Evolutionary conservation across 2,888 invertebrate genomes (phyloP).

Genomic region (Sturmia bella): DNA sequence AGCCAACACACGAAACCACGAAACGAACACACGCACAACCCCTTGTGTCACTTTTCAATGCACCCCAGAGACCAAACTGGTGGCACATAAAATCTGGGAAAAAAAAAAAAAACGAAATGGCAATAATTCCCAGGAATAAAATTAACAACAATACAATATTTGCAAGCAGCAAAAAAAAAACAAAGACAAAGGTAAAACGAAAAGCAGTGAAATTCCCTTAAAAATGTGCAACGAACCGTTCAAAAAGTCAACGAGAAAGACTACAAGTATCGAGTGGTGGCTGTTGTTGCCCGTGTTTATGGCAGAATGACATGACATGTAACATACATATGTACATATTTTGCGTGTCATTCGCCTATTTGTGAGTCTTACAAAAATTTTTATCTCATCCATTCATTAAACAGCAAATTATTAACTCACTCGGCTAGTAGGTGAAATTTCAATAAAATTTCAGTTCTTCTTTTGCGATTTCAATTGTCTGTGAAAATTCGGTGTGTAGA

Average conservation of each 20-base stretch:
- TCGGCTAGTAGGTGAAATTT: slow-evolving; percentile 58
- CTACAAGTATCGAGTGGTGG: slow-evolving; percentile 40
- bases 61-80: slow-evolving; percentile 45
- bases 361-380: slow-evolving; percentile 29
- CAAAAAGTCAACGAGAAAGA: slow-evolving; percentile 9
- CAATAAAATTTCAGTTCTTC: background rate
- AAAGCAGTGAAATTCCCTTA: slow-evolving; percentile 16
- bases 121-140: slow-evolving; percentile 49
- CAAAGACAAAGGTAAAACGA: background rate
- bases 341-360: slow-evolving; percentile 71
- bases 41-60: slow-evolving; percentile 12
- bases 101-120: slow-evolving; percentile 21
- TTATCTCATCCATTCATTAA: slow-evolving; percentile 48
- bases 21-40: background rate
- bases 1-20: background rate
- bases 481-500: slow-evolving; percentile 23
- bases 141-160: slow-evolving; percentile 5
- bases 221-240: slow-evolving; percentile 56
- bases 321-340: too few relatives aligned
- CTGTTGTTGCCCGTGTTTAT: slow-evolving; percentile 56
- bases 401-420: slow-evolving; percentile 31
- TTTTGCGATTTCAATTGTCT: slow-evolving; percentile 1
- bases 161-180: slow-evolving; percentile 22
- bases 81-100: slow-evolving; percentile 11
- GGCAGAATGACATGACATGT: slow-evolving; percentile 55